Conservation (phyloP, 2,797 vertebrate genomes). For the Philypnodon macrostomus region DNA sequence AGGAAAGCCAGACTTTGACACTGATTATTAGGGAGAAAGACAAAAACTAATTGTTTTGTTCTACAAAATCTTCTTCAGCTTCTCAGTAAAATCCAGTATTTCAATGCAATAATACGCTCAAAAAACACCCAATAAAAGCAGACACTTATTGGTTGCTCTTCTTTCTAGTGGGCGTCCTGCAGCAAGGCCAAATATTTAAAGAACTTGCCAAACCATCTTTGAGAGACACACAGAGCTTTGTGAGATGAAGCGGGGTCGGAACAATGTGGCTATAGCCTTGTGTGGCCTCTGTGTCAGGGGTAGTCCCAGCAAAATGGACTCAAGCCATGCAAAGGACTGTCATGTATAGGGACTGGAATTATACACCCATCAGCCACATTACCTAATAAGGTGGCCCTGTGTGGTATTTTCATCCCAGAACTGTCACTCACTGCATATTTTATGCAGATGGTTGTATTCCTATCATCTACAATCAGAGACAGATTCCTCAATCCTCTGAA, state of each 20-base stretch:
- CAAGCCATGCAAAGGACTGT: constrained; percentile 16
- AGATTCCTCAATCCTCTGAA: too few species aligned
- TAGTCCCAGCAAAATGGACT: constrained; percentile 30
- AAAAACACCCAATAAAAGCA: constrained; percentile 4
- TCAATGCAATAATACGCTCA: constrained; percentile 20
- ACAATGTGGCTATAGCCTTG: constrained; percentile 62
- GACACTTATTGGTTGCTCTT: constrained; percentile 31
- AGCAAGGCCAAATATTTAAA: constrained; percentile 75
- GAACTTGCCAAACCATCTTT: constrained; percentile 65
- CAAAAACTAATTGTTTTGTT: too few species aligned
- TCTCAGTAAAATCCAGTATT: too few species aligned
- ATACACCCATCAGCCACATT: background rate
- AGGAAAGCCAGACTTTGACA: constrained; percentile 10
- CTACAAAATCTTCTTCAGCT: too few species aligned
- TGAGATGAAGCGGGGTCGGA: constrained; percentile 58
- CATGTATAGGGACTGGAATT: too few species aligned
- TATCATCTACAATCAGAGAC: too few species aligned
- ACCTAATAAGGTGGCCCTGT: too few species aligned
- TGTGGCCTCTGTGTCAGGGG: constrained; percentile 49
- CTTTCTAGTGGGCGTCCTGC: constrained; percentile 62
- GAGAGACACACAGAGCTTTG: constrained; percentile 73
- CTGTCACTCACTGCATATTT: too few species aligned
- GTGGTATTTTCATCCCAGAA: too few species aligned
- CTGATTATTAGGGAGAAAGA: constrained; percentile 20
- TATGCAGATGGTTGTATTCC: too few species aligned